phyloP scores from a whole-genome alignment of 2,888 invertebrate genomes.

The Cybosia mesomella region DNA sequence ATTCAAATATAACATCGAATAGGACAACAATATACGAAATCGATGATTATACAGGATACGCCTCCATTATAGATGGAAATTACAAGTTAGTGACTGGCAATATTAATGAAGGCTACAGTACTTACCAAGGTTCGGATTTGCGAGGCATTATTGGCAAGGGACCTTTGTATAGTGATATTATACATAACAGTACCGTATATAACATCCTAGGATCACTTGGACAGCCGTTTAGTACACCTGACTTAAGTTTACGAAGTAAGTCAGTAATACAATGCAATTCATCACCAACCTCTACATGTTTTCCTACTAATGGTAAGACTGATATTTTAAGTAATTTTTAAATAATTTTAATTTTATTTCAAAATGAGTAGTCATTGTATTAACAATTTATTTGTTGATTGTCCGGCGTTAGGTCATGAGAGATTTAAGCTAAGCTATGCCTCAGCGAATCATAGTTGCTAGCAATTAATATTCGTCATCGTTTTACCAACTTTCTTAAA shows the following conservation, averaged over 20 bases:
- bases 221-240: conserved; percentile 51
- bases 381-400: too few relatives aligned
- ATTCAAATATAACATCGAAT: conserved; percentile 59
- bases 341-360: not conserved
- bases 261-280: conserved; percentile 60
- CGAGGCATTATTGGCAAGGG: conserved; percentile 63
- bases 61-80: conserved; percentile 64
- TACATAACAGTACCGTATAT: conserved; percentile 63
- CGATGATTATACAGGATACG: conserved; percentile 69
- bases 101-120: conserved; percentile 53
- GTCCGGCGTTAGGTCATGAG: too few relatives aligned
- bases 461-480: too few relatives aligned
- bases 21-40: conserved; percentile 72
- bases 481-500: too few relatives aligned
- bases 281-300: conserved; percentile 53
- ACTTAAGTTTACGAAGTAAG: conserved; percentile 56
- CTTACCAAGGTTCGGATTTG: conserved; percentile 67
- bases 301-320: conserved; percentile 50
- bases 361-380: not conserved
- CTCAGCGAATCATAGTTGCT: too few relatives aligned
- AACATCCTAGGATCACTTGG: conserved; percentile 58
- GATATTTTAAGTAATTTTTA: not conserved
- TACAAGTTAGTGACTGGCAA: conserved; percentile 72
- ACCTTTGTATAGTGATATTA: conserved; percentile 62
- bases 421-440: too few relatives aligned